phyloP scores from a whole-genome alignment of 2,113 vertebrate genomes.

The Nerophis ophidion region DNA sequence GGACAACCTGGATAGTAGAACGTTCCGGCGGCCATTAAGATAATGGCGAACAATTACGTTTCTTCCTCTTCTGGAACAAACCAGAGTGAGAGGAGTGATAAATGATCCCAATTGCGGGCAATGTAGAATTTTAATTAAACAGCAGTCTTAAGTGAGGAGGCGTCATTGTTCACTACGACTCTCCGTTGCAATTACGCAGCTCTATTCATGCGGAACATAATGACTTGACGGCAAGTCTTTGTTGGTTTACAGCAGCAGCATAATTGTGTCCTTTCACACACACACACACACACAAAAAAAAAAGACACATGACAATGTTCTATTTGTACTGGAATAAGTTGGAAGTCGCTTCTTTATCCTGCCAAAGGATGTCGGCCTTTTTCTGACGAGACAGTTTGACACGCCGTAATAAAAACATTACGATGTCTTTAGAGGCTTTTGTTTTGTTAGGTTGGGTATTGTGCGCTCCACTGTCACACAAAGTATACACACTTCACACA shows the following conservation, averaged over 20 bases:
- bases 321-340: constrained; percentile 26
- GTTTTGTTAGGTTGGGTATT: background rate
- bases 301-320: constrained; percentile 52
- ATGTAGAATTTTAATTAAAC: constrained; percentile 68
- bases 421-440: constrained; percentile 4
- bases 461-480: background rate
- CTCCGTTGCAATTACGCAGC: constrained; percentile 63
- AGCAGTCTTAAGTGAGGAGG: constrained; percentile 56
- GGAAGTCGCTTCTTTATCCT: constrained; percentile 14
- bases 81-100: constrained; percentile 54
- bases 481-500: background rate
- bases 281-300: too few relatives aligned
- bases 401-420: constrained; percentile 6
- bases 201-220: constrained; percentile 69
- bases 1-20: constrained; percentile 27
- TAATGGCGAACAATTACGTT: constrained; percentile 24
- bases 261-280: constrained; percentile 63
- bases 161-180: constrained; percentile 63
- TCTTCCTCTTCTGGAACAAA: constrained; percentile 44
- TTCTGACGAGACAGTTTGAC: constrained; percentile 3
- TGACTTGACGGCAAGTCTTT: constrained; percentile 63
- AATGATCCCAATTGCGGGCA: constrained; percentile 57
- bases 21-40: constrained; percentile 41
- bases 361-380: background rate
- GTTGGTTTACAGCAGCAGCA: constrained; percentile 57